These are phyloP conservation scores for Hirudo medicinalis DNA, from an alignment of 1,140 invertebrate genomes.

Conservation along the genomic window DNA sequence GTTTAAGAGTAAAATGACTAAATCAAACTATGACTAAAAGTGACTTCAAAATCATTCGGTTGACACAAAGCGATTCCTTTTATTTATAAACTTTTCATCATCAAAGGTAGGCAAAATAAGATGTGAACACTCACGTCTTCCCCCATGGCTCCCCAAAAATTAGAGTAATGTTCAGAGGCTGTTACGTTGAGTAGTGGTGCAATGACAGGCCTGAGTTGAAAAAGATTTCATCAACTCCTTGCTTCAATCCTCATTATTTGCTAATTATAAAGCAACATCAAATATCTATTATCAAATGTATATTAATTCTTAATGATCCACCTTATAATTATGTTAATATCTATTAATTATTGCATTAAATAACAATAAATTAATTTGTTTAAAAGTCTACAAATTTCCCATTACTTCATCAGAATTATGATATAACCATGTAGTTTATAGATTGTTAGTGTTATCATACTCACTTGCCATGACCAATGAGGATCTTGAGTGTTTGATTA, in stretches of 20 bases:
- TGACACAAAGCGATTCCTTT: constrained; percentile 10
- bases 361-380: no score
- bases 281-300: not conserved
- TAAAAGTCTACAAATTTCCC: not conserved
- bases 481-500: constrained; percentile 10
- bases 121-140: constrained; percentile 38
- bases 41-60: not conserved
- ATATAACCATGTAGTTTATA: not conserved
- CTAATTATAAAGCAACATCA: not conserved
- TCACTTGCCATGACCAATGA: constrained; percentile 20
- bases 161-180: constrained; percentile 63
- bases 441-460: not conserved
- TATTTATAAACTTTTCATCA: constrained; percentile 8
- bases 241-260: not conserved
- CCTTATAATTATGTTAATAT: not conserved
- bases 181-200: constrained; percentile 75
- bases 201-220: constrained; percentile 39
- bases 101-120: constrained; percentile 1
- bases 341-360: no score
- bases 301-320: not conserved
- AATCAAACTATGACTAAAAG: not conserved
- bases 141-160: constrained; percentile 89
- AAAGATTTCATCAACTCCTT: not conserved
- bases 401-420: not conserved
- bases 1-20: not conserved